Evolutionary conservation across 1,140 invertebrate species (phyloP).

Genomic region (Rhizoglyphus robini): DNA sequence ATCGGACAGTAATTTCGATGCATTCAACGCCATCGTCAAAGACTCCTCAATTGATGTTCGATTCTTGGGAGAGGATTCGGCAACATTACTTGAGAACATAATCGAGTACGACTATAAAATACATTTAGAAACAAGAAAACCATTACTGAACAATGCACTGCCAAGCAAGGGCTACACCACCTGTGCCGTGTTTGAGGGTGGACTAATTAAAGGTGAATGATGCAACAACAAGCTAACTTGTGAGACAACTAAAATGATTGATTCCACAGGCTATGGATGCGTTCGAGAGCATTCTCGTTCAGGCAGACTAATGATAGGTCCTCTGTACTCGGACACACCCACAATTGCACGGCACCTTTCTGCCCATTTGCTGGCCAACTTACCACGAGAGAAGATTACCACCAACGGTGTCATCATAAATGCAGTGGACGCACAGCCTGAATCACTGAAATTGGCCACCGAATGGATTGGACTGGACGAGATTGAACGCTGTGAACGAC

Average conservation of each 20-base stretch:
- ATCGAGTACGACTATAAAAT: neutral
- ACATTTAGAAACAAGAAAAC: neutral
- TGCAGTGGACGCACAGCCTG: neutral
- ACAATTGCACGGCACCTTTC: neutral
- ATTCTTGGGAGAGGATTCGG: too few relatives aligned
- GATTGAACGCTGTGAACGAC: neutral
- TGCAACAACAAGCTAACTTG: too few relatives aligned
- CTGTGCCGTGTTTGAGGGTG: neutral
- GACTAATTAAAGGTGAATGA: neutral
- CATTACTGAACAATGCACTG: neutral
- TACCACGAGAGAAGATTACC: neutral
- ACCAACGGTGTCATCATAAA: neutral
- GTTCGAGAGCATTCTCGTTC: neutral
- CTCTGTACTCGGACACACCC: constrained; percentile 23
- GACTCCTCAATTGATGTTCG: too few relatives aligned
- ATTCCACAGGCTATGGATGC: neutral
- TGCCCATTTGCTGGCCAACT: neutral
- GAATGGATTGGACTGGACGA: neutral
- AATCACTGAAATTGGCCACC: neutral
- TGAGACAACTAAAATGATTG: too few relatives aligned
- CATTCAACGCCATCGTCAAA: too few relatives aligned
- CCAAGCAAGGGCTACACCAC: neutral
- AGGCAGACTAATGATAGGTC: constrained; percentile 20
- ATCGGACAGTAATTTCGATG: too few relatives aligned
- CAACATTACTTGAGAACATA: neutral